Conservation (phyloP, 2,797 vertebrate species). For the Sorex maritimensis region DNA sequence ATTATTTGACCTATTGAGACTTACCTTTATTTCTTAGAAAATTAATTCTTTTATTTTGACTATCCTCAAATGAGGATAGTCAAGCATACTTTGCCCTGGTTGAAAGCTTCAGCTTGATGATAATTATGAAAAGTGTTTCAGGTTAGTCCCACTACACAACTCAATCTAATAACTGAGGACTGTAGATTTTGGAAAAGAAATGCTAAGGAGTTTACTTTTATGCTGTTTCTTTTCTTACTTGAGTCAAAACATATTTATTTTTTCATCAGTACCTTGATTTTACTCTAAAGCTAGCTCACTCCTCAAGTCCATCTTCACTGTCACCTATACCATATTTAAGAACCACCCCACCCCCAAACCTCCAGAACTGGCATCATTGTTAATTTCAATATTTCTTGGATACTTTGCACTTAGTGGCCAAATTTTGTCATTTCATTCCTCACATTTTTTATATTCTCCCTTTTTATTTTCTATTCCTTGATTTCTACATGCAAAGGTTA, state of each 20-base stretch:
- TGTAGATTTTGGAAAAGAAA: background rate
- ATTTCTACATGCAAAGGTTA: background rate
- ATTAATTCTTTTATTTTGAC: too few species aligned
- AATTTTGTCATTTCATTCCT: background rate
- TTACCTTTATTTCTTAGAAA: background rate
- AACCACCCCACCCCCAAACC: background rate
- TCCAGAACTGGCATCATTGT: background rate
- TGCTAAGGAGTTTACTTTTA: background rate
- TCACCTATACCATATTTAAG: too few species aligned
- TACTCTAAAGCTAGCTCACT: background rate
- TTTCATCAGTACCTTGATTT: background rate
- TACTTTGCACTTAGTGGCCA: background rate
- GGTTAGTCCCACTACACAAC: slow-evolving; percentile 12
- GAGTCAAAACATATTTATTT: background rate
- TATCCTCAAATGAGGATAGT: background rate
- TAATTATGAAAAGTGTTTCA: background rate
- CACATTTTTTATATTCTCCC: slow-evolving; percentile 4
- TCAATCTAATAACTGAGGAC: slow-evolving; percentile 29
- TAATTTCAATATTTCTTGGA: background rate
- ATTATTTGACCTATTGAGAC: background rate
- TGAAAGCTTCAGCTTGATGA: background rate
- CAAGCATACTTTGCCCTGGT: background rate
- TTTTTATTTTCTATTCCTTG: background rate
- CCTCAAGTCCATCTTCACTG: background rate
- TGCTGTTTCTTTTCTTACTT: background rate